Evolutionary conservation across 2,888 invertebrate species (phyloP).

Genomic region (Standfussiana lucernea): DNA sequence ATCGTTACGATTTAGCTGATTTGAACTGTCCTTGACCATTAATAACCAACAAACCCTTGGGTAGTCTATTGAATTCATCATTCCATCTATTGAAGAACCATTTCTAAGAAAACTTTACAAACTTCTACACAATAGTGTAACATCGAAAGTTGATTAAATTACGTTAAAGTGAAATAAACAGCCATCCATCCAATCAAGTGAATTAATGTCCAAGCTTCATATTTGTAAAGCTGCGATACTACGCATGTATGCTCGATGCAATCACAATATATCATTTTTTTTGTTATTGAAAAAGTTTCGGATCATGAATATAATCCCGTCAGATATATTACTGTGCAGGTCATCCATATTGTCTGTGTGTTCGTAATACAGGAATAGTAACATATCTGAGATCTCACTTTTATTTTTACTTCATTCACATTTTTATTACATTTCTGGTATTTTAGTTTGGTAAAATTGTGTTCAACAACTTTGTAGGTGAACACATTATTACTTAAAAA

Average conservation of each 20-base stretch:
- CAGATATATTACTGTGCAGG: not conserved
- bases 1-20: not conserved
- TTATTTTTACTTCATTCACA: conserved; percentile 34
- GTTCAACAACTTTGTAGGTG: not conserved
- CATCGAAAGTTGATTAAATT: conserved; percentile 21
- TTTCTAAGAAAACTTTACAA: not conserved
- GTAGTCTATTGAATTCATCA: not conserved
- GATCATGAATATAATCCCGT: conserved; percentile 13
- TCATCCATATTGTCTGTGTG: conserved; percentile 40
- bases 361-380: conserved; percentile 33
- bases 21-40: not conserved
- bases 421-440: conserved; percentile 26
- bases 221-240: conserved; percentile 16
- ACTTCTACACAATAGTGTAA: not conserved
- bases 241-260: conserved; percentile 19
- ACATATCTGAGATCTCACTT: conserved; percentile 26
- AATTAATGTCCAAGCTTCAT: conserved; percentile 27
- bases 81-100: not conserved
- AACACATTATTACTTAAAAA: not conserved
- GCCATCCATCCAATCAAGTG: conserved; percentile 11
- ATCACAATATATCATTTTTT: conserved; percentile 42
- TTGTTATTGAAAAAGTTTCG: conserved; percentile 33
- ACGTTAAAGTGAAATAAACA: not conserved
- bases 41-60: not conserved
- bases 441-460: not conserved